Evolutionary conservation across 2,888 invertebrate species (phyloP).

Genomic region (Xestia sexstrigata): DNA sequence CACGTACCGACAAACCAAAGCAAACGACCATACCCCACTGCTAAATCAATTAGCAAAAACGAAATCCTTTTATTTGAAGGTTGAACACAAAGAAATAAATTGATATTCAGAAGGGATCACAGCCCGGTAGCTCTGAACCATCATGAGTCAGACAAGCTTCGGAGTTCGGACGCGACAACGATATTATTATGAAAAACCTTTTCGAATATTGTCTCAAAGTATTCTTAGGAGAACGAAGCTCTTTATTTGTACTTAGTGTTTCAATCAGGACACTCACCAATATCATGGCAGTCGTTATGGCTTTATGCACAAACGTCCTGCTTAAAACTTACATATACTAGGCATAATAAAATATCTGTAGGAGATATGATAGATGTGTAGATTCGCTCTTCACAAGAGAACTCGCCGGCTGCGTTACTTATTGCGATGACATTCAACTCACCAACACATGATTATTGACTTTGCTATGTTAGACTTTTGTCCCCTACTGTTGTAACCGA

Average conservation of each 20-base stretch:
- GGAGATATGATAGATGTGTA: slow-evolving; percentile 20
- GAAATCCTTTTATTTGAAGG: slow-evolving; percentile 58
- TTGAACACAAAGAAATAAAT: slow-evolving; percentile 60
- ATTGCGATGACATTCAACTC: slow-evolving; percentile 62
- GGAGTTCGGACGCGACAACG: slow-evolving; percentile 28
- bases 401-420: slow-evolving; percentile 58
- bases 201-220: not conserved
- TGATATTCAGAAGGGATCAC: slow-evolving; percentile 63
- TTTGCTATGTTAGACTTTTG: slow-evolving; percentile 43
- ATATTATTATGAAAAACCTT: slow-evolving; percentile 9
- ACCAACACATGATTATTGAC: slow-evolving; percentile 52
- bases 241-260: slow-evolving; percentile 1
- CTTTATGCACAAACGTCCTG: not conserved
- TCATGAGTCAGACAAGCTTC: slow-evolving; percentile 41
- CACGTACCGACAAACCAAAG: slow-evolving; percentile 17
- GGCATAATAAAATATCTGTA: not conserved
- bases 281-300: not conserved
- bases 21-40: slow-evolving; percentile 35
- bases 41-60: slow-evolving; percentile 58
- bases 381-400: slow-evolving; percentile 30
- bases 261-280: not conserved
- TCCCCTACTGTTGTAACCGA: slow-evolving; percentile 25
- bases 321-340: not conserved
- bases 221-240: slow-evolving; percentile 12
- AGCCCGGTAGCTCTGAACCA: slow-evolving; percentile 26